A percentile compares a stretch with the other conserved stretches of the same genome.
Evolutionary conservation across 2,797 vertebrate species (phyloP).

Genomic region (Molossus molossus): DNA sequence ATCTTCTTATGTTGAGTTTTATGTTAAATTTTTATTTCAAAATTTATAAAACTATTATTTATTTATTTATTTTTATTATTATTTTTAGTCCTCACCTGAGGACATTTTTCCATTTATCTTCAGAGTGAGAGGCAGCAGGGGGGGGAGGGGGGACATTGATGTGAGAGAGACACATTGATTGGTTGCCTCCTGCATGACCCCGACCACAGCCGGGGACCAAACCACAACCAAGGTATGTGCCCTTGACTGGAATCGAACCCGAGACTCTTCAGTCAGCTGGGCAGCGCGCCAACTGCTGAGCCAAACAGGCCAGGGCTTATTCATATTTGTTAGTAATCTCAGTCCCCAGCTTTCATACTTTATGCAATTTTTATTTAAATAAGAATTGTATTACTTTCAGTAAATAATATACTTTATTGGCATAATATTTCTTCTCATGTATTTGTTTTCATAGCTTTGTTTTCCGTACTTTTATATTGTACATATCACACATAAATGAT

Average conservation of each 20-base stretch:
- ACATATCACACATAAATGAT: not conserved
- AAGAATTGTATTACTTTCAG: constrained; percentile 52
- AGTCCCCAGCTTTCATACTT: constrained; percentile 4
- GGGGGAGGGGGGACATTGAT: no score
- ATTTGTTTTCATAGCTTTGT: constrained; percentile 41
- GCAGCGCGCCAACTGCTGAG: no score
- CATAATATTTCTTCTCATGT: constrained; percentile 43
- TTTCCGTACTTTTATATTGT: not conserved
- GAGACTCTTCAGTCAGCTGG: no score
- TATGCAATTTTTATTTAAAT: constrained; percentile 24
- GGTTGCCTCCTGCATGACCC: no score
- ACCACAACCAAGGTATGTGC: no score
- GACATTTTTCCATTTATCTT: no score
- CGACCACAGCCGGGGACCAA: no score
- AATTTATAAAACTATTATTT: not conserved
- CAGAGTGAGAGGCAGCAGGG: no score
- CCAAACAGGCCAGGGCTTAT: not conserved
- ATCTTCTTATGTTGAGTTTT: not conserved
- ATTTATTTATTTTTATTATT: no score
- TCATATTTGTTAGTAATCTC: constrained; percentile 36
- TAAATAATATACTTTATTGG: not conserved
- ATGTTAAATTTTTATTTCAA: constrained; percentile 48
- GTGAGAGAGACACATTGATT: no score
- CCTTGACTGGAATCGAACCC: no score
- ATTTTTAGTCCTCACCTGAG: no score